Evolutionary conservation across 1,140 invertebrate species (phyloP), one percentile per base, ranked within the genome.

Genomic region (Gryllus bimaculatus): DNA sequence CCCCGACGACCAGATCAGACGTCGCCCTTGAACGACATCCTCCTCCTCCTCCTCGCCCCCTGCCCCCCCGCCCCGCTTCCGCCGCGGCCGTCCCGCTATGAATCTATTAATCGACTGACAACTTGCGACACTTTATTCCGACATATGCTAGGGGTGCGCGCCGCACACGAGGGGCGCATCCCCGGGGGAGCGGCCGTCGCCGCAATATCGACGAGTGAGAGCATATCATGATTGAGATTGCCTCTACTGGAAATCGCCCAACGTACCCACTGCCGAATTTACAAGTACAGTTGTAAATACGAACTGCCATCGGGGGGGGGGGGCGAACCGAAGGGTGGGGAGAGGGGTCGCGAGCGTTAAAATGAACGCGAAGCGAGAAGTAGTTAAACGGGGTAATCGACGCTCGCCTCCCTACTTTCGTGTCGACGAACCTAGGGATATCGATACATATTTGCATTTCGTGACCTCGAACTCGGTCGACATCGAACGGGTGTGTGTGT

Each of bases 41-140:
- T 10, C 18, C 54, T 13, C 54, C 54, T 13, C 54, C 54, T 13
- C 54, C 54, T 5, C 26, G 26, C 54, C 18, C 54, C 10, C 54
- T 7, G 2, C 7, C 54, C 2, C 54, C 54, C 54, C 54, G 54
- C 54, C 54, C 2, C 54, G 54, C 18, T 7, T 3, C 54, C 54
- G 18, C 54, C 54, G 18, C 54, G 2, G 10, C 7, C 49, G 49
- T 66, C 54, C 26, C 26, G 18, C 54, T 18, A 66, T 66, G 54
- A 66, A 66, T 66, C 54, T 66, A 66, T 66, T 66, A 66, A 66
- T 66, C 54, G 54, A 66, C 54, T 66, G 54, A 66, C 54, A 66
- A 66, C 54, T 66, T 18, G 54, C 54, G 54, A 66, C 54, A 66
- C 54, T 66, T 66, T 66, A 66, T 66, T 66, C 54, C 54, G 54